Base-by-base conservation (phyloP, 2,888 invertebrate species). In the Notodonta dromedarius region DNA sequence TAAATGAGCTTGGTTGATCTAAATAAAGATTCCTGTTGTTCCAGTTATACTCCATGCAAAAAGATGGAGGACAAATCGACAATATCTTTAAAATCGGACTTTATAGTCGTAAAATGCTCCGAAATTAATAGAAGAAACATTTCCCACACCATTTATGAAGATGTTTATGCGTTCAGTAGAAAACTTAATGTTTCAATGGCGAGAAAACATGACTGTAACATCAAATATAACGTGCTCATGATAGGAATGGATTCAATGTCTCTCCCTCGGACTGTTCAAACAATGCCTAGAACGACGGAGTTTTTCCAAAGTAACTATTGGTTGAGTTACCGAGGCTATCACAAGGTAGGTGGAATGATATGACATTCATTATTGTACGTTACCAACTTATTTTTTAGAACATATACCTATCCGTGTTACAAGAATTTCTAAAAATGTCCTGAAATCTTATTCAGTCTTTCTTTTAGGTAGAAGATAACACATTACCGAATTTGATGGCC, bases 401-500 rank as follows among this genome's bases (percentile, higher is more conserved):
- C n/a, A n/a, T n/a, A n/a, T n/a, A n/a, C n/a, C n/a, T n/a, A n/a
- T n/a, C n/a, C n/a, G n/a, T 1, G 35, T 6, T 35, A 35, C 7
- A 6, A 35, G 35, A 35, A 35, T 7, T 35, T 35, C 35, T 6
- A 5, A 5, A 35, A 4, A 35, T 35, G 6, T 35, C 35, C 24
- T 24, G 2, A 24, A 1, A 35, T 35, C 2, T 35, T 35, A 35
- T 35, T 35, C 0, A 4, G 13, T 61, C 59, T 59, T 58, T 59
- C 48, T 83, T 84, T 44, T 81, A 97, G 95, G 95, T 97, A 66
- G 97, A 96, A 8, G 98, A 98, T 79, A 98, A 98, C 78, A 98
- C 98, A 0, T 97, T 97, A 80, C 98, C 98, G 0, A 99, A 98
- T 87, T 87, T 98, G 57, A 96, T 98, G 94, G 97, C 98, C 0